Conservation (phyloP, 2,797 vertebrate genomes). For the Lepilemur septentrionalis region DNA sequence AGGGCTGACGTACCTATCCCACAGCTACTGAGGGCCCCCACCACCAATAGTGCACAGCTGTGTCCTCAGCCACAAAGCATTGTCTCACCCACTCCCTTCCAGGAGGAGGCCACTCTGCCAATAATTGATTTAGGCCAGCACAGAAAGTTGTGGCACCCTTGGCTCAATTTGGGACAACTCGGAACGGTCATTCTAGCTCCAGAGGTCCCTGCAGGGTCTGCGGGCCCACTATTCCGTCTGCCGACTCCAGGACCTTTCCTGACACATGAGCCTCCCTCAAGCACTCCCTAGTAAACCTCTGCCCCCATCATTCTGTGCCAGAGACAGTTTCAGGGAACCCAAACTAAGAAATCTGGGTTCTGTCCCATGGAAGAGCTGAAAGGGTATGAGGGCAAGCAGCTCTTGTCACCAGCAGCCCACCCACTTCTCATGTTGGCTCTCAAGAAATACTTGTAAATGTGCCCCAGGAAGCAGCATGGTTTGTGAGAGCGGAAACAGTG, state of each 20-base stretch:
- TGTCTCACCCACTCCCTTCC: neutral
- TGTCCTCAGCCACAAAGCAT: neutral
- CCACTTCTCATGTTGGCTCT: neutral
- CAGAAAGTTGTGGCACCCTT: neutral
- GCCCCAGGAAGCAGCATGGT: neutral
- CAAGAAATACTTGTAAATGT: neutral
- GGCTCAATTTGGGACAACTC: neutral
- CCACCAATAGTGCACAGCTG: neutral
- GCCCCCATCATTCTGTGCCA: fast-evolving
- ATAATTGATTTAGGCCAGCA: neutral
- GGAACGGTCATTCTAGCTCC: neutral
- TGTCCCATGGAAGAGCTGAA: neutral
- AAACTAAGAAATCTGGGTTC: neutral
- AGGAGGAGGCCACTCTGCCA: neutral
- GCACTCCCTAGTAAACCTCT: neutral
- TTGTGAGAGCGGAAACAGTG: neutral
- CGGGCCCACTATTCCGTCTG: neutral
- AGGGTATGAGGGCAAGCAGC: fast-evolving
- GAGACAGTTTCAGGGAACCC: neutral
- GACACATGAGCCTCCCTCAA: neutral
- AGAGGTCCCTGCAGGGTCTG: neutral
- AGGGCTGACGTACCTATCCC: neutral
- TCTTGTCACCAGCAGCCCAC: neutral
- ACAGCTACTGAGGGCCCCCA: neutral
- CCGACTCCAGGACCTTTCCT: neutral